Base-by-base conservation (phyloP, 2,113 vertebrate species). In the Podarcis cretensis region DNA sequence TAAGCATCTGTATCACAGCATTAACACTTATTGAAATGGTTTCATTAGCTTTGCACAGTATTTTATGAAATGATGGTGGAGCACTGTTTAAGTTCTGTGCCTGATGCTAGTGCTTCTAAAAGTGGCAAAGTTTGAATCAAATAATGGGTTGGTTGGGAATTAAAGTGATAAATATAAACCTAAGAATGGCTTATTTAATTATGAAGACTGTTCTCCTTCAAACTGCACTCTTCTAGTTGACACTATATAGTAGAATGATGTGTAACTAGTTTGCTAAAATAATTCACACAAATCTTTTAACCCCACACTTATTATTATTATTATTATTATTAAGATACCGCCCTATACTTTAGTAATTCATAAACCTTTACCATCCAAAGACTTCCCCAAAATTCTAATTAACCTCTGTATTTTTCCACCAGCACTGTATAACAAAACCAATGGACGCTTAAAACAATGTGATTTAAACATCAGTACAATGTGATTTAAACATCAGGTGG, bases 101-200 rank as follows among this genome's bases (percentile, higher is more conserved):
- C 3, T 65, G 59, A 35, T 32, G 66, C 6, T 2, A 43, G 37
- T 40, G 25, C 83, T 83, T 85, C 81, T 93, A 92, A 88, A 65
- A 27, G 14, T 18, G 3, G 84, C 80, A n/a, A 12, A 78, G 21
- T 65, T 83, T 83, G 83, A 40, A 78, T 0, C 10, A 85, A 81
- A 83, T 25, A 73, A 37, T 69, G 40, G 10, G 48, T 54, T 54
- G 48, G 48, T 10, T 54, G 48, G 48, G 48, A 65, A 63, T 9
- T 20, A 37, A 23, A 81, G 76, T 69, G 84, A 10, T 48, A 23
- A 20, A 13, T 35, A 80, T 91, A 83, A 82, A 21, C n/a, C 13
- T 91, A 92, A 90, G 94, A 92, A 6, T 76, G 25, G 27, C 9
- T 87, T 71, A 83, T 1, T 77, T 88, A 77, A 82, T 87, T 82